Conservation (phyloP, 2,888 invertebrate species). For the Plebejus anna region DNA sequence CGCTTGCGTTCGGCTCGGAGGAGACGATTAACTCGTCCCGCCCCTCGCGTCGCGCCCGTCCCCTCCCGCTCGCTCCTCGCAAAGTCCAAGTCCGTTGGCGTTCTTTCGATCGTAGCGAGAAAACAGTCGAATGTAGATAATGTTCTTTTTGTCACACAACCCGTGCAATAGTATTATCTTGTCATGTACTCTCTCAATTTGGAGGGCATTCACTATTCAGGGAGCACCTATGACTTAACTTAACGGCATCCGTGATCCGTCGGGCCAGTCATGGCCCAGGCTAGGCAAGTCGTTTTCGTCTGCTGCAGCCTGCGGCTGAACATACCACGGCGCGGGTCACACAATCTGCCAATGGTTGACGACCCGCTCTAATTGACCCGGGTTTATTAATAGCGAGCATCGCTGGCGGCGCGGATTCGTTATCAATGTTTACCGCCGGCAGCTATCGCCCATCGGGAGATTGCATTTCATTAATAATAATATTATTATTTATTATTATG, state of each 20-base stretch:
- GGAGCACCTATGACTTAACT: background rate
- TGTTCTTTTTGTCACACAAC: background rate
- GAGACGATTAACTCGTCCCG: conserved; percentile 55
- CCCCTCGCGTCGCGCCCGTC: conserved; percentile 44
- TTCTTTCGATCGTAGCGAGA: background rate
- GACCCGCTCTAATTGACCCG: conserved; percentile 10
- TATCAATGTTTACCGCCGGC: background rate
- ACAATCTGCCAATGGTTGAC: background rate
- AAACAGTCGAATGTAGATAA: background rate
- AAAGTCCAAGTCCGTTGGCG: conserved; percentile 5
- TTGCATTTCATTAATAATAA: background rate
- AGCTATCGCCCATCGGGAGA: background rate
- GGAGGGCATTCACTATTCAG: background rate
- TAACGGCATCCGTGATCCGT: background rate
- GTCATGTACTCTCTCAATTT: background rate
- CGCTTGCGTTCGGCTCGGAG: conserved; percentile 62
- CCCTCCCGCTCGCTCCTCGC: conserved; percentile 32
- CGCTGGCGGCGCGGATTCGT: background rate
- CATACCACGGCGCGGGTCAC: background rate
- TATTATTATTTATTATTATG: background rate
- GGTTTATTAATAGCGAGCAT: background rate
- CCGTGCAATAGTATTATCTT: background rate
- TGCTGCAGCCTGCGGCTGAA: background rate
- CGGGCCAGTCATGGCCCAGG: background rate
- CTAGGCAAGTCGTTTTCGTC: background rate